phyloP scores from a whole-genome alignment of 1,140 invertebrate genomes.

The Drosophila mayri region DNA sequence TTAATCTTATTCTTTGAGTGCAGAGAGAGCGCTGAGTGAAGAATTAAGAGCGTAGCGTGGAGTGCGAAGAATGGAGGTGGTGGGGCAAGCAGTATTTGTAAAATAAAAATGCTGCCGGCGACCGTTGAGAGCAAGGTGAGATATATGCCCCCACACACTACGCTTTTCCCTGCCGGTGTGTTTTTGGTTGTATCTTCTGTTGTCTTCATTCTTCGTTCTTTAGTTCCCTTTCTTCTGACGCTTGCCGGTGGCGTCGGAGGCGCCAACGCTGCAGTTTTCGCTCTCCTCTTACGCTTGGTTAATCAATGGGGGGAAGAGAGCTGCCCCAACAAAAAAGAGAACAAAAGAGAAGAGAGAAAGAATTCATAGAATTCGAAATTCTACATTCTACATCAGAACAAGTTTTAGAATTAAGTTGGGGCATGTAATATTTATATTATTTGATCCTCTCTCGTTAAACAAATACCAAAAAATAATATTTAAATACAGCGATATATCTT shows the following conservation, averaged over 20 bases:
- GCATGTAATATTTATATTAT: too few relatives aligned
- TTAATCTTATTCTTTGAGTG: conserved; percentile 7
- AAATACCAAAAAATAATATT: neutral
- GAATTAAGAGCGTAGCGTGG: neutral
- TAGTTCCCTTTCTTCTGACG: conserved; percentile 16
- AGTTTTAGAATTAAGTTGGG: conserved; percentile 6
- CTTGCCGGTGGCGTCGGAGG: conserved; percentile 17
- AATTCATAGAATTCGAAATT: conserved; percentile 1
- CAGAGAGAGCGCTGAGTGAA: conserved; percentile 14
- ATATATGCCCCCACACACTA: conserved; percentile 14
- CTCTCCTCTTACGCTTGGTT: conserved; percentile 44
- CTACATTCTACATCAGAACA: conserved; percentile 31
- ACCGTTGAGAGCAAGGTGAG: conserved; percentile 25
- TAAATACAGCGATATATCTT: neutral
- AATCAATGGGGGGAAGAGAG: neutral
- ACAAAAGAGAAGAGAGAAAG: conserved; percentile 1
- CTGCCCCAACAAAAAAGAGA: conserved; percentile 2
- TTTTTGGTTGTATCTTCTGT: conserved; percentile 45
- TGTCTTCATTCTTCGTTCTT: conserved; percentile 30
- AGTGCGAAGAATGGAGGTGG: conserved; percentile 7
- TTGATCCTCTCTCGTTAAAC: neutral
- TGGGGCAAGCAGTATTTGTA: conserved; percentile 30
- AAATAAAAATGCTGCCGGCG: conserved; percentile 34
- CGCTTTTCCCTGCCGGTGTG: conserved; percentile 48
- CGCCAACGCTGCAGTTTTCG: conserved; percentile 42